Evolutionary conservation across 2,797 vertebrate genomes (phyloP).

Genomic region (Lerista edwardsae): DNA sequence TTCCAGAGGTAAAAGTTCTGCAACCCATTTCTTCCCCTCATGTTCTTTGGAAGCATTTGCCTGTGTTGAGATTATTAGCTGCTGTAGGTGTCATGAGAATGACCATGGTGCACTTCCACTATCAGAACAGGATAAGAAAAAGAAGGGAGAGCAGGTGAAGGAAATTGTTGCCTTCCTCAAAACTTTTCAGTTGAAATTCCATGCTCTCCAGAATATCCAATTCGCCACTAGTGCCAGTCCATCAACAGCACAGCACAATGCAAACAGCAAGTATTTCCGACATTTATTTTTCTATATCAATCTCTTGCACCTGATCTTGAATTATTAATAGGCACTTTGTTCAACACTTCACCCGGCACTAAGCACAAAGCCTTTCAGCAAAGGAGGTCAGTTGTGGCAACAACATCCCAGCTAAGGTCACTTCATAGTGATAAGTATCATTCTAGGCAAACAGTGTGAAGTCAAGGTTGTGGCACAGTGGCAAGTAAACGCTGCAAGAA

Average conservation of each 20-base stretch:
- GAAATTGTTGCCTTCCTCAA: too few relatives aligned
- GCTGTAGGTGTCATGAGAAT: neutral
- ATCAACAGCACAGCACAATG: neutral
- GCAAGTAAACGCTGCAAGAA: neutral
- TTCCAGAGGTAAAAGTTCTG: neutral
- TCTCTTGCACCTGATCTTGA: neutral
- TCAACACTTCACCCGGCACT: neutral
- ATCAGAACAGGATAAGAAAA: neutral
- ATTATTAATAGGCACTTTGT: neutral
- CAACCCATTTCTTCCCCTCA: neutral
- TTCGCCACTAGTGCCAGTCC: neutral
- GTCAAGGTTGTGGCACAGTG: neutral
- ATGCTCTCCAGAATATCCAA: neutral
- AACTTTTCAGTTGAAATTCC: neutral
- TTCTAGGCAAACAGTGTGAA: neutral
- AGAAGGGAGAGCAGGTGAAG: neutral
- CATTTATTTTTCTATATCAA: neutral
- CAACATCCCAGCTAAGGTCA: neutral
- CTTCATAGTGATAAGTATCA: neutral
- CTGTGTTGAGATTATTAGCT: neutral
- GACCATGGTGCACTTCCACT: neutral
- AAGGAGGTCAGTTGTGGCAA: fast-evolving
- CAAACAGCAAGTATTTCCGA: neutral
- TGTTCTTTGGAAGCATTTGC: neutral
- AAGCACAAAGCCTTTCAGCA: neutral